Evolutionary conservation across 2,888 invertebrate species (phyloP).

Genomic region (Drosophila nigricruria): DNA sequence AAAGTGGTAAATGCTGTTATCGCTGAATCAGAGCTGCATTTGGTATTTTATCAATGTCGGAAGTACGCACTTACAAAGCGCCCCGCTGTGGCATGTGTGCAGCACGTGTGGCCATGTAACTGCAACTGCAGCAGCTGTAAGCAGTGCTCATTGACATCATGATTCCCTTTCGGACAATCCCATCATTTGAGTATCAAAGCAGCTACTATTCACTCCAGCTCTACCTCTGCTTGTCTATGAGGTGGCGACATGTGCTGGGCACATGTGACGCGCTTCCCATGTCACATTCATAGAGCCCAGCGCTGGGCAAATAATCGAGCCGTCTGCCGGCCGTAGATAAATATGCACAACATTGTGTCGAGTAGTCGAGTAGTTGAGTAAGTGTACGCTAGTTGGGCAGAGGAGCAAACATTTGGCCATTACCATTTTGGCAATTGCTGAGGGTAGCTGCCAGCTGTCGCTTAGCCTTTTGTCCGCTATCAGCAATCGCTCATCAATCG

Average conservation of each 20-base stretch:
- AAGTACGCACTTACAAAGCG: conserved; percentile 33
- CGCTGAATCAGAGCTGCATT: conserved; percentile 46
- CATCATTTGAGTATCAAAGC: conserved; percentile 25
- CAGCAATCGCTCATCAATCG: conserved; percentile 54
- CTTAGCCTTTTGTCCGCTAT: conserved; percentile 11
- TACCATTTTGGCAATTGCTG: conserved; percentile 52
- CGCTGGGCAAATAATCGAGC: conserved; percentile 50
- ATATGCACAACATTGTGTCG: conserved; percentile 50
- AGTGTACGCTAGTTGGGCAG: conserved; percentile 18
- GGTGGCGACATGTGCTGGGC: conserved; percentile 18
- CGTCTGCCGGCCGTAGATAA: conserved; percentile 53
- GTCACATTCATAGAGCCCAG: conserved; percentile 34
- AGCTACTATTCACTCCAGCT: neutral
- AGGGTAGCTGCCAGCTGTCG: conserved; percentile 15
- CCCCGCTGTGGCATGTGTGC: conserved; percentile 35
- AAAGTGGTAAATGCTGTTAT: conserved; percentile 28
- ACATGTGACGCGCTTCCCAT: conserved; percentile 70
- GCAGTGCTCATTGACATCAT: conserved; percentile 2
- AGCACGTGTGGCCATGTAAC: conserved; percentile 40
- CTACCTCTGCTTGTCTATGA: neutral
- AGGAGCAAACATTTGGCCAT: conserved; percentile 25
- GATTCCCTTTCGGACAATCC: conserved; percentile 27
- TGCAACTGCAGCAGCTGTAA: conserved; percentile 11
- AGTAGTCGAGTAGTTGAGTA: conserved; percentile 34
- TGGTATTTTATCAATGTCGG: conserved; percentile 45